Conservation (phyloP, 1,140 invertebrate genomes). For the Brachionus rotundiformis region DNA sequence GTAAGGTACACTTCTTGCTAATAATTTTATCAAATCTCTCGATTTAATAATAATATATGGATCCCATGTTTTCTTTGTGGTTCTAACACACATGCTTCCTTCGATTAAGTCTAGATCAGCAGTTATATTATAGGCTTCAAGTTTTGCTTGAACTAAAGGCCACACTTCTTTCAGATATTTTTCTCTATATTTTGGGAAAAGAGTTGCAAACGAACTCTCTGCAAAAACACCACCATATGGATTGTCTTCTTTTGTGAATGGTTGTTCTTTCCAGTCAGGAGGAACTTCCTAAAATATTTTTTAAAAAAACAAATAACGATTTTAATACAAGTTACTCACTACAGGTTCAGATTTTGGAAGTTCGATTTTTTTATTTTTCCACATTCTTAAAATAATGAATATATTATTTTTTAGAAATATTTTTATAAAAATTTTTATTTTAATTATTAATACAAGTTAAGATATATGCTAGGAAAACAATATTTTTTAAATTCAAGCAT, state of each 20-base stretch:
- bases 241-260: constrained; percentile 48
- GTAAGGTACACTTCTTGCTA: constrained; percentile 92
- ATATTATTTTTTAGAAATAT: constrained; percentile 32
- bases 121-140: constrained; percentile 73
- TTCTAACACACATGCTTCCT: constrained; percentile 90
- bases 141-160: constrained; percentile 84
- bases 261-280: constrained; percentile 44
- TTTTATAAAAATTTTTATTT: too few species aligned
- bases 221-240: constrained; percentile 68
- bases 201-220: constrained; percentile 77
- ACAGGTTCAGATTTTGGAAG: constrained; percentile 18
- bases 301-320: not conserved
- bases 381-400: too few species aligned
- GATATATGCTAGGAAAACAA: too few species aligned
- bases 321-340: not conserved
- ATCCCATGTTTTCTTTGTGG: constrained; percentile 97
- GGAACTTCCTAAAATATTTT: constrained; percentile 24
- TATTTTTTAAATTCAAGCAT: too few species aligned
- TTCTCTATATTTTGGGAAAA: constrained; percentile 90
- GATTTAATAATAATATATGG: constrained; percentile 96
- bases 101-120: constrained; percentile 91
- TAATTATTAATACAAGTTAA: too few species aligned
- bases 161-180: constrained; percentile 93
- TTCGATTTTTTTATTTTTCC: constrained; percentile 37
- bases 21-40: constrained; percentile 88